Evolutionary conservation across 2,888 invertebrate species (phyloP), one percentile per base, ranked within the genome.

Genomic region (Drosophila stalkeri): DNA sequence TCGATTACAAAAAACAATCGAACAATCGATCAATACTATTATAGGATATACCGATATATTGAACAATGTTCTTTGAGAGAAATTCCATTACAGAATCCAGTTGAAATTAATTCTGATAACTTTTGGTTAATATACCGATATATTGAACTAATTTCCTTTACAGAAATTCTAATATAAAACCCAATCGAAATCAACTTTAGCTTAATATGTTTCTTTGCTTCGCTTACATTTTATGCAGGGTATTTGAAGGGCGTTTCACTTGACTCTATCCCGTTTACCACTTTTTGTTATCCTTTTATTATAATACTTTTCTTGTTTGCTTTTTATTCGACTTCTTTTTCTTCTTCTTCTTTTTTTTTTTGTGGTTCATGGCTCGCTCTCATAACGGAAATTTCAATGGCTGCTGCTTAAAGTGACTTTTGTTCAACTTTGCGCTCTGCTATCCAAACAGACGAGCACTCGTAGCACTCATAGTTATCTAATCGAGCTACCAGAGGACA

Each of bases 381-480:
- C 71, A 81, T 87, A 85, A 81, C 89, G 85, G 89, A 84, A 81
- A 89, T 84, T 87, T 85, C 75, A 84, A 89, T 77, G 81, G 87
- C 63, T 81, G 67, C 86, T 89, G 81, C 79, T 86, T 86, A 84
- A 89, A 89, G 82, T 81, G 87, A 89, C 89, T 89, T 89, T 89
- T 86, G 85, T 84, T 83, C 85, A 89, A 87, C 86, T 87, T 82
- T 72, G 61, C 70, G 73, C 84, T 75, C 83, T 55, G 72, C 86
- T 80, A 71, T 73, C 79, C 76, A 89, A 86, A 81, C 70, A 73
- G 75, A 56, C 44, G 77, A 68, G 79, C 70, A 72, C 80, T 84
- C 69, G 64, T 69, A 75, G 79, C 72, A 78, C 78, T 83, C 66
- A 74, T 83, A 89, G 89, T 81, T 84, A 89, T 84, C 84, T 60